Evolutionary conservation across 1,140 invertebrate genomes (phyloP).

Genomic region (Aphidius gifuensis): DNA sequence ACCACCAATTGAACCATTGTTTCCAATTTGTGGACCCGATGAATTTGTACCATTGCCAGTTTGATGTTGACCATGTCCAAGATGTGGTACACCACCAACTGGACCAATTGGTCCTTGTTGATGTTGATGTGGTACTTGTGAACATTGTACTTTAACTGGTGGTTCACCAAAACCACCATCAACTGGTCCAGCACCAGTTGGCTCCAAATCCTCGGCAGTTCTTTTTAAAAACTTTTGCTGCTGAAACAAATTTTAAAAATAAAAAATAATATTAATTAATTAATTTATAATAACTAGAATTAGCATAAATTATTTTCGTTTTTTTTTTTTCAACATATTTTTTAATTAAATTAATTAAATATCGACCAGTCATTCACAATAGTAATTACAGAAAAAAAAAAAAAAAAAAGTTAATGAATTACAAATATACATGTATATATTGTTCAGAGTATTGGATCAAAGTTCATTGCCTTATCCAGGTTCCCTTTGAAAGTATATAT

Average conservation of each 20-base stretch:
- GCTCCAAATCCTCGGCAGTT: conserved; percentile 68
- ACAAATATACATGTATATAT: no score
- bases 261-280: not conserved
- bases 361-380: no score
- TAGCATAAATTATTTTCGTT: not conserved
- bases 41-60: conserved; percentile 42
- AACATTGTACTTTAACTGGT: conserved; percentile 74
- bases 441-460: no score
- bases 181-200: conserved; percentile 51
- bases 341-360: no score
- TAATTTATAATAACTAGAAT: no score
- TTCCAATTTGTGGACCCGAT: conserved; percentile 33
- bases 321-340: not conserved
- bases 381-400: no score
- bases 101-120: conserved; percentile 39
- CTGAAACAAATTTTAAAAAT: conserved; percentile 56
- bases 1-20: conserved; percentile 44
- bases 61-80: conserved; percentile 44
- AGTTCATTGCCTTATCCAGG: no score
- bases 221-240: conserved; percentile 80
- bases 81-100: conserved; percentile 38
- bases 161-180: conserved; percentile 64
- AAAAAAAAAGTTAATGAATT: no score
- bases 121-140: conserved; percentile 53
- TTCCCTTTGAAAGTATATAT: no score